These are phyloP conservation scores for Phalacrocorax brasilianus DNA, from an alignment of 2,113 vertebrate genomes.

Conservation along the genomic window DNA sequence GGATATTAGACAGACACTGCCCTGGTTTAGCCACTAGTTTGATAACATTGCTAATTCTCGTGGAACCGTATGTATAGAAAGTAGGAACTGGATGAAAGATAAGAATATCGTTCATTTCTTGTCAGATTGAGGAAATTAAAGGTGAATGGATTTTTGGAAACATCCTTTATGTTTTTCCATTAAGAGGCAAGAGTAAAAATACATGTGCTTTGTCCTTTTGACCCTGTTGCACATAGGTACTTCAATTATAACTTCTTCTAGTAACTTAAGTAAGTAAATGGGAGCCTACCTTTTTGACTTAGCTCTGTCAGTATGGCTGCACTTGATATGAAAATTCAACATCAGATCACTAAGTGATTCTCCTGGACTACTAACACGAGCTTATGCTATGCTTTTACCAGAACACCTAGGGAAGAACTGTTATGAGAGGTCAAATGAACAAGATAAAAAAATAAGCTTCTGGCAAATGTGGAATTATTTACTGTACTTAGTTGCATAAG, in stretches of 20 bases:
- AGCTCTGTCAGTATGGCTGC: not conserved
- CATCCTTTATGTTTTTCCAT: not conserved
- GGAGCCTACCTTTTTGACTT: not conserved
- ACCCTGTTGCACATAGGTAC: not conserved
- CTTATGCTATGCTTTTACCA: not conserved
- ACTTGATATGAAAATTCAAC: constrained; percentile 1
- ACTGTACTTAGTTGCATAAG: not conserved
- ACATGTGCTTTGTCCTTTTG: not conserved
- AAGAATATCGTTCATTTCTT: not conserved
- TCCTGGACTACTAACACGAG: not conserved
- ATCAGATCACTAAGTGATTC: not conserved
- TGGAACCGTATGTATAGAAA: not conserved
- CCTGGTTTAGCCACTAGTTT: not conserved
- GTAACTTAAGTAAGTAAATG: not conserved
- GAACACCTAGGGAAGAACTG: not conserved
- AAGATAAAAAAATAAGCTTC: not conserved
- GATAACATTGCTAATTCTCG: not conserved
- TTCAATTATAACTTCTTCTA: not conserved
- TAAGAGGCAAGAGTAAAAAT: not conserved
- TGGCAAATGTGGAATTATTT: not conserved
- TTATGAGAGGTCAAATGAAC: not conserved
- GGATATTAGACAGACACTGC: not conserved
- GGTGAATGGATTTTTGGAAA: not conserved
- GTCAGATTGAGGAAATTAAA: not conserved
- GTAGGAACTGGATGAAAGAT: not conserved